Base-by-base conservation (phyloP, 2,113 vertebrate genomes). In the Anarrhichthys ocellatus region DNA sequence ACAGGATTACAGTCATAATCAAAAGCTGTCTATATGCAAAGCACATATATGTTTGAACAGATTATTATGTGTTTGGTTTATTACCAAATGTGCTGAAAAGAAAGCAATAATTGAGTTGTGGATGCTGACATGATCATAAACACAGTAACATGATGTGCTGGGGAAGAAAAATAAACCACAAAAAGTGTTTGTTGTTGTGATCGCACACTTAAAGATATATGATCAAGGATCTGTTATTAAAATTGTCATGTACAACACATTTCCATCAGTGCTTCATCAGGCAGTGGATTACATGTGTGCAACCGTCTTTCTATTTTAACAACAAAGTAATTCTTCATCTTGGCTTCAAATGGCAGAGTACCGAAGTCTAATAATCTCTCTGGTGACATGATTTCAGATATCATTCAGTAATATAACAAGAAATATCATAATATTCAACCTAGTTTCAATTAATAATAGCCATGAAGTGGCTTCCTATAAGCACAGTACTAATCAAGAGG, bases 21-120 rank as follows among this genome's bases (percentile, higher is more conserved):
- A 79, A 61, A 78, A 75, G 10, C 73, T 86, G 62, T 85, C 58
- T 61, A 81, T 70, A 71, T 78, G 58, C 50, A 80, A 59, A 82
- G 44, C 34, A 66, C 2, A 9, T 58, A 38, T 70, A 20, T 71
- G 52, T 34, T 63, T 62, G n/a, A 65, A 66, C 24, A 54, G 9
- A 78, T 70, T 62, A 20, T 56, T 64, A 13, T 0, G 0, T 32
- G n/a, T 59, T 80, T 72, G 17, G 20, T 20, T 65, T 44, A 44
- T 42, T 71, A 75, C 38, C 46, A 34, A 62, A 80, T 79, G 42
- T 54, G 18, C 24, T 73, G 5, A 74, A 74, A 65, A 42, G 38
- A 46, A 73, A 29, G 42, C 22, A 58, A 22, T 42, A 20, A 58
- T 61, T 74, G 2, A 63, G 40, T 42, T 48, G 8, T 44, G n/a